Percentiles rank a stretch among this genome's conserved stretches.
Evolutionary conservation across 2,797 vertebrate species (phyloP).

Genomic region (Lithobates sylvaticus): DNA sequence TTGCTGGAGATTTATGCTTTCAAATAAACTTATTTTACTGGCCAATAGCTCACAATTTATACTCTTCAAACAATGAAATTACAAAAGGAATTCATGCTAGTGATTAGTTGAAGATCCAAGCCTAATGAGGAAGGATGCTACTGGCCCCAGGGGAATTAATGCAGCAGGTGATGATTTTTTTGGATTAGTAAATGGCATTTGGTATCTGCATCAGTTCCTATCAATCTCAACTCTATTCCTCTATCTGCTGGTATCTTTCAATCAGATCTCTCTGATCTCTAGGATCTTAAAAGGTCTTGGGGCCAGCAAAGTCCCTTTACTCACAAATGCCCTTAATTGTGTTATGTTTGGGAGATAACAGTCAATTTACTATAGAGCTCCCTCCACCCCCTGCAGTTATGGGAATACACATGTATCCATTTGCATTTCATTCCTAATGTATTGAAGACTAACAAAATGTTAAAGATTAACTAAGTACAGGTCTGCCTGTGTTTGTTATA

Average conservation of each 20-base stretch:
- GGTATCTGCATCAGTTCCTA: conserved; percentile 32
- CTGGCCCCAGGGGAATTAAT: not conserved
- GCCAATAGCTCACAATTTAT: not conserved
- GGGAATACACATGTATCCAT: conserved; percentile 1
- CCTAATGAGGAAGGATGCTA: not conserved
- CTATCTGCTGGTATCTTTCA: conserved; percentile 21
- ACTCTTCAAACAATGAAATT: not conserved
- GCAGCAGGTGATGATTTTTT: conserved; percentile 12
- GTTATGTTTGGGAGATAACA: conserved; percentile 54
- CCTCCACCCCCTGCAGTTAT: conserved; percentile 4
- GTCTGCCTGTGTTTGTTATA: too few species aligned
- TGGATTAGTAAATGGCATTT: conserved; percentile 40
- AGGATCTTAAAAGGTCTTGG: conserved; percentile 35
- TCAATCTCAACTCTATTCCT: conserved; percentile 36
- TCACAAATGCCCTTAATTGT: conserved; percentile 45
- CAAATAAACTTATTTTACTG: too few species aligned
- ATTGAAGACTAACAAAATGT: not conserved
- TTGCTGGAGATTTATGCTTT: too few species aligned
- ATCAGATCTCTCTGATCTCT: conserved; percentile 10
- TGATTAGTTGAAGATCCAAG: not conserved
- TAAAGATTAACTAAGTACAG: not conserved
- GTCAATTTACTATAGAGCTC: conserved; percentile 42
- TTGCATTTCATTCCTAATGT: not conserved
- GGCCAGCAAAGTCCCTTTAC: conserved; percentile 37
- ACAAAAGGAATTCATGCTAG: not conserved